A percentile compares a stretch with the other conserved stretches of the same genome.
Conservation (phyloP, 1,140 invertebrate species). For the Brevipalpus yothersi region DNA sequence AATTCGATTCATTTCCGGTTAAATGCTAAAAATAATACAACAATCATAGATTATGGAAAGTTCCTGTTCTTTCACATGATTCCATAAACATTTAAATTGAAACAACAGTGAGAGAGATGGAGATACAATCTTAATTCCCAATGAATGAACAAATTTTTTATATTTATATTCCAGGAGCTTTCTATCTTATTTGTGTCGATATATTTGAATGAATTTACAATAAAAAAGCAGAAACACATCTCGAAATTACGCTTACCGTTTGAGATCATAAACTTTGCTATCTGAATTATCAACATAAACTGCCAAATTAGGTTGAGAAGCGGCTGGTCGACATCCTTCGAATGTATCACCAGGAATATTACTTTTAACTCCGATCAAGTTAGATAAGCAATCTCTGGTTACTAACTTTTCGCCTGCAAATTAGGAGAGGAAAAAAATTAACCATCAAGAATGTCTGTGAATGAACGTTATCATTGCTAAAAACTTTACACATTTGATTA, state of each 20-base stretch:
- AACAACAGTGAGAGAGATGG: too few relatives aligned
- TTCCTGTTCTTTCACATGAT: not conserved
- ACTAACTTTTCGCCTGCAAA: slow-evolving; percentile 46
- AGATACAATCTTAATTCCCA: too few relatives aligned
- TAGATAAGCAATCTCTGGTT: slow-evolving; percentile 59
- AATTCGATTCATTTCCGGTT: too few relatives aligned
- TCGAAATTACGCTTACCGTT: slow-evolving; percentile 28
- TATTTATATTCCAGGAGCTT: too few relatives aligned
- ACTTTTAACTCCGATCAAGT: slow-evolving; percentile 40
- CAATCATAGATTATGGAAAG: not conserved
- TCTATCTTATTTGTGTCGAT: too few relatives aligned
- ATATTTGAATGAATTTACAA: slow-evolving; percentile 7
- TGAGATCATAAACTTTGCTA: slow-evolving; percentile 47
- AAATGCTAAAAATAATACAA: too few relatives aligned
- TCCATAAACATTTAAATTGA: not conserved
- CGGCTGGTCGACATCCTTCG: slow-evolving; percentile 57
- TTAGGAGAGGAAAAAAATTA: slow-evolving; percentile 1
- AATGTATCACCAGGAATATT: slow-evolving; percentile 78
- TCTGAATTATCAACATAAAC: slow-evolving; percentile 70
- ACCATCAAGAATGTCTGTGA: too few relatives aligned
- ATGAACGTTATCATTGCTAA: not conserved
- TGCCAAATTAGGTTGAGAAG: slow-evolving; percentile 45
- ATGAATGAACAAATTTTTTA: too few relatives aligned
- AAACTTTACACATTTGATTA: not conserved
- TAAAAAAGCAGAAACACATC: slow-evolving; percentile 2